Conservation (phyloP, 53 echinoderm and acorn worm species). For the Actinopyga echinites region DNA sequence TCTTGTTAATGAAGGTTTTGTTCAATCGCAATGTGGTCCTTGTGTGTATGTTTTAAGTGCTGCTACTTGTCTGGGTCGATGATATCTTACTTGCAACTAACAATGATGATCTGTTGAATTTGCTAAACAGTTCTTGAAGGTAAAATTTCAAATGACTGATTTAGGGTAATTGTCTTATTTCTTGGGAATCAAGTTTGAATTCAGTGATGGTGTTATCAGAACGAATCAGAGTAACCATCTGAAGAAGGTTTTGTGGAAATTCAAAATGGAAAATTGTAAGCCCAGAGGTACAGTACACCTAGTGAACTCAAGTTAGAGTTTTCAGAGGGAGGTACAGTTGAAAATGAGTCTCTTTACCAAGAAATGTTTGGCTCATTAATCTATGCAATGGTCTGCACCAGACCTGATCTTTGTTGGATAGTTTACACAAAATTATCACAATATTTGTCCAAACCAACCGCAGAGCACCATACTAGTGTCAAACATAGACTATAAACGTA, state of each 20-base stretch:
- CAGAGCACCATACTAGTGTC: slow-evolving; percentile 27
- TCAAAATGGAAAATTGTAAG: slow-evolving; percentile 21
- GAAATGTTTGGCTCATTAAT: slow-evolving; percentile 39
- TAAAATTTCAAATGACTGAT: slow-evolving; percentile 48
- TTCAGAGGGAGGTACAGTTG: slow-evolving; percentile 15
- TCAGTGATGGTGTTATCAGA: slow-evolving; percentile 30
- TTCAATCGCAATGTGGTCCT: slow-evolving; percentile 31
- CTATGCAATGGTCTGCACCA: slow-evolving; percentile 42
- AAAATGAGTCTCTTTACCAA: neutral
- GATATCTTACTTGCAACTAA: slow-evolving; percentile 42
- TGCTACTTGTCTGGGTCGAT: neutral
- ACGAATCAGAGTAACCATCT: slow-evolving; percentile 45
- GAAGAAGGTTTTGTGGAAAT: slow-evolving; percentile 29
- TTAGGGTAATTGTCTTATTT: slow-evolving; percentile 39
- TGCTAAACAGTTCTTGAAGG: slow-evolving; percentile 30
- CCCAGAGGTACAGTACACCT: slow-evolving; percentile 4
- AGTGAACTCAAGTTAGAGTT: slow-evolving; percentile 21
- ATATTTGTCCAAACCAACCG: slow-evolving; percentile 45
- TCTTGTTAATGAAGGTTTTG: slow-evolving; percentile 41
- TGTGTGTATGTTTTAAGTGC: slow-evolving; percentile 44
- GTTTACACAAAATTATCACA: slow-evolving; percentile 51
- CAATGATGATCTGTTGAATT: neutral
- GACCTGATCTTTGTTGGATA: slow-evolving; percentile 49
- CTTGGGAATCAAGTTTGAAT: slow-evolving; percentile 51
- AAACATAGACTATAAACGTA: neutral